Evolutionary conservation across 2,888 invertebrate genomes (phyloP).

Genomic region (Xestoiulus laeticollis): DNA sequence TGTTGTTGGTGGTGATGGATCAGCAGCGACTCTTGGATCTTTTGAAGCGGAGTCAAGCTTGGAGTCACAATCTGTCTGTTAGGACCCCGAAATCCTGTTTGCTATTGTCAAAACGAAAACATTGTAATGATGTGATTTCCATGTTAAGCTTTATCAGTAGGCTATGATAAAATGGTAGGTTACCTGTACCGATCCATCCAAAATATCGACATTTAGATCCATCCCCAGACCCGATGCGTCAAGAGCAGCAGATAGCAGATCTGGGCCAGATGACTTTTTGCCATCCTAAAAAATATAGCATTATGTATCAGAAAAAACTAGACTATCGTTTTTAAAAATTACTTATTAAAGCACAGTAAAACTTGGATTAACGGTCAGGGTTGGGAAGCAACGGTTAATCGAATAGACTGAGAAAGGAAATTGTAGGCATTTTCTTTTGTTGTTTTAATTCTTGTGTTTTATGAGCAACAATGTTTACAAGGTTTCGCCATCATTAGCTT

Average conservation of each 20-base stretch:
- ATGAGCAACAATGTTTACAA: no score
- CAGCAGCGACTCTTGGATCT: background rate
- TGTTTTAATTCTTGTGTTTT: no score
- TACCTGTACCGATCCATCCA: background rate
- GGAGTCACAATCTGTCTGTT: background rate
- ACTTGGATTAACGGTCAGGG: background rate
- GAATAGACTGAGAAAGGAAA: no score
- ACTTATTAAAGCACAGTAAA: background rate
- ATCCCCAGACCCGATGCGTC: constrained; percentile 59
- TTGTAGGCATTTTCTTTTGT: no score
- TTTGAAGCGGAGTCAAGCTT: background rate
- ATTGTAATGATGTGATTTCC: background rate
- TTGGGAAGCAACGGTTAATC: no score
- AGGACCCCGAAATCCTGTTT: background rate
- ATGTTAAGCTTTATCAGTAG: background rate
- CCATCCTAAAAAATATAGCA: background rate
- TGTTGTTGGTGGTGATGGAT: background rate
- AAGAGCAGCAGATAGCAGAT: constrained; percentile 61
- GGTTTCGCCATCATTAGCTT: no score
- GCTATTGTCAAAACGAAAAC: background rate
- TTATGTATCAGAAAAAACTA: background rate
- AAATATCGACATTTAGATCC: constrained; percentile 54
- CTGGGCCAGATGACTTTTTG: constrained; percentile 52
- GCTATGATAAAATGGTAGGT: background rate
- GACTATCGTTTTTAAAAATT: background rate